Conservation (phyloP, 2,888 invertebrate genomes). For the Drosophila bunnanda region DNA sequence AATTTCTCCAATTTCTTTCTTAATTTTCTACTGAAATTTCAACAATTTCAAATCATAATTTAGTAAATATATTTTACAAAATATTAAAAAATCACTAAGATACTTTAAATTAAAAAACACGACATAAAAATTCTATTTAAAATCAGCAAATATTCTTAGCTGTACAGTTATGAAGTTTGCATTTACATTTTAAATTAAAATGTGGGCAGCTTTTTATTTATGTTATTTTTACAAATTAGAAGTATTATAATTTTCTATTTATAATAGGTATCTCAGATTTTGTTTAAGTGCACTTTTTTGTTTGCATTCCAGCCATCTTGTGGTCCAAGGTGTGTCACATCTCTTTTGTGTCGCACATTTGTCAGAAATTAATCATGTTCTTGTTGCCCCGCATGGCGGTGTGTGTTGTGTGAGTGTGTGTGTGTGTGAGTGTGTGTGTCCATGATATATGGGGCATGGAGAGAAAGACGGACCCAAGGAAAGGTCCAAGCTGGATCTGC, state of each 20-base stretch:
- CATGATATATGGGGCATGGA: conserved; percentile 40
- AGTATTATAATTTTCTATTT: background rate
- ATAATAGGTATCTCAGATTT: background rate
- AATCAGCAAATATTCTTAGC: too few species aligned
- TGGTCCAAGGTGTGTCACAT: conserved; percentile 80
- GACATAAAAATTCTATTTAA: too few species aligned
- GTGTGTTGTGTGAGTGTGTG: conserved; percentile 24
- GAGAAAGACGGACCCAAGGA: conserved; percentile 62
- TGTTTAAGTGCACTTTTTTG: conserved; percentile 17
- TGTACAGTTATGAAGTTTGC: too few species aligned
- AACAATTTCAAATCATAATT: too few species aligned
- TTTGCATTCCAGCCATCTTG: conserved; percentile 69
- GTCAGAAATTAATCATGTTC: conserved; percentile 85
- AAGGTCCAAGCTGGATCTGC: conserved; percentile 65
- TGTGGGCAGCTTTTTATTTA: too few species aligned
- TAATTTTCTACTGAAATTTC: too few species aligned
- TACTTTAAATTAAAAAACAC: too few species aligned
- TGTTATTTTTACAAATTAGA: background rate
- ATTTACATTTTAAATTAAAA: too few species aligned
- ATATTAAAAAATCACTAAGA: too few species aligned
- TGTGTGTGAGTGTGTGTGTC: conserved; percentile 31
- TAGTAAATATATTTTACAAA: too few species aligned
- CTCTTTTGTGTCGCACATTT: conserved; percentile 84
- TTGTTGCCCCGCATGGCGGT: conserved; percentile 64
- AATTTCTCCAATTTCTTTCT: background rate